These are phyloP conservation scores for Nomada lathburiana DNA, from an alignment of 2,888 invertebrate genomes.

Conservation along the genomic window DNA sequence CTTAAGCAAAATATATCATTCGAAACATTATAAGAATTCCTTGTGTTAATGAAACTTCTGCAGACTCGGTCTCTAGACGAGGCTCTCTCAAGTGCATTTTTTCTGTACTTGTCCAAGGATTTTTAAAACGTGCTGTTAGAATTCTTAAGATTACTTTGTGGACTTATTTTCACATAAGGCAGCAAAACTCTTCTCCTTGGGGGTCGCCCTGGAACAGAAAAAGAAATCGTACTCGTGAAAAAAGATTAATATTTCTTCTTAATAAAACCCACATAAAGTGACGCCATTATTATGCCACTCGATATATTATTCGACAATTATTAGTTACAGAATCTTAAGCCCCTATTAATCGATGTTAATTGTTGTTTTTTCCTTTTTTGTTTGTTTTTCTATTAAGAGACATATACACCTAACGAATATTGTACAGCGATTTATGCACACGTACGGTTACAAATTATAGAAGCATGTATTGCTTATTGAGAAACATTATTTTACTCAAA, in stretches of 20 bases:
- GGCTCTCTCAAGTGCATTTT: slow-evolving; percentile 9
- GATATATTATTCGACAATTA: slow-evolving; percentile 34
- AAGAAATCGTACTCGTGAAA: slow-evolving; percentile 50
- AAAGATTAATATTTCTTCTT: slow-evolving; percentile 13
- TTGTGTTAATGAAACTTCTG: slow-evolving; percentile 47
- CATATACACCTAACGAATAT: slow-evolving; percentile 1
- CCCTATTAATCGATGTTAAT: slow-evolving; percentile 52
- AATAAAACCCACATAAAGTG: slow-evolving; percentile 27
- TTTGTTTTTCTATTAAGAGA: background rate
- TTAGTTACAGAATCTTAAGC: slow-evolving; percentile 49
- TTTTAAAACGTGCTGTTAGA: slow-evolving; percentile 57
- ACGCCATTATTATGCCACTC: slow-evolving; percentile 17
- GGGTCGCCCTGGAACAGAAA: slow-evolving; percentile 83
- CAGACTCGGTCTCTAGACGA: slow-evolving; percentile 33
- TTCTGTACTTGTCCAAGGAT: slow-evolving; percentile 40
- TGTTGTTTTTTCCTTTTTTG: background rate
- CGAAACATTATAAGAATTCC: slow-evolving; percentile 54
- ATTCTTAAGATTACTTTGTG: slow-evolving; percentile 61
- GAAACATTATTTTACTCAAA: slow-evolving; percentile 1
- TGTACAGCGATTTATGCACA: slow-evolving; percentile 11
- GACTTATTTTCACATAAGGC: slow-evolving; percentile 85
- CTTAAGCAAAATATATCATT: slow-evolving; percentile 59
- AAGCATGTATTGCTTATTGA: background rate
- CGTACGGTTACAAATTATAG: slow-evolving; percentile 5
- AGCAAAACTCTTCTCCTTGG: slow-evolving; percentile 86